Evolutionary conservation across 2,888 invertebrate species (phyloP).

Genomic region (Palloptera scutellata): DNA sequence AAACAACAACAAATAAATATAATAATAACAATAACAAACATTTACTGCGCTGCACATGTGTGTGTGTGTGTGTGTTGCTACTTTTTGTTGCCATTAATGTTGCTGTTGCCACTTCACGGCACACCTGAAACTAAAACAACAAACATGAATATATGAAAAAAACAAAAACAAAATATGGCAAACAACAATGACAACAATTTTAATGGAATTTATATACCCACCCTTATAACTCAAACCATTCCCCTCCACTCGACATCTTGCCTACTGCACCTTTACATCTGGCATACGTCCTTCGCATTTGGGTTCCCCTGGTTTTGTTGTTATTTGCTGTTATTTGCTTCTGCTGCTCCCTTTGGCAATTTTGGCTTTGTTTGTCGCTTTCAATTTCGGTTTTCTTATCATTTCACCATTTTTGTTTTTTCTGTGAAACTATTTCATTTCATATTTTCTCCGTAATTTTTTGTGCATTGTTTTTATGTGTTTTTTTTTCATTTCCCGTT

Average conservation of each 20-base stretch:
- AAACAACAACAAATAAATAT: slow-evolving; percentile 38
- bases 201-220: slow-evolving; percentile 21
- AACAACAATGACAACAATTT: slow-evolving; percentile 24
- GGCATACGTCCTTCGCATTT: background rate
- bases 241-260: background rate
- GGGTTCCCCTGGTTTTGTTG: background rate
- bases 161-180: slow-evolving; percentile 20
- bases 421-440: slow-evolving; percentile 25
- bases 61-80: slow-evolving; percentile 1
- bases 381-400: slow-evolving; percentile 18
- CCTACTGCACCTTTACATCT: background rate
- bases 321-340: slow-evolving; percentile 4
- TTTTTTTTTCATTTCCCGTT: background rate
- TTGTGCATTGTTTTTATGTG: slow-evolving; percentile 8
- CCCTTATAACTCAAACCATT: background rate
- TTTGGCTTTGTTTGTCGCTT: slow-evolving; percentile 10
- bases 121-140: slow-evolving; percentile 25
- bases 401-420: slow-evolving; percentile 26
- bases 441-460: slow-evolving; percentile 23
- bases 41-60: too few species aligned
- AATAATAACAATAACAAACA: slow-evolving; percentile 21
- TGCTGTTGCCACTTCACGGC: slow-evolving; percentile 32
- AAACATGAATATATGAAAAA: slow-evolving; percentile 4
- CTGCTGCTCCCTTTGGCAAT: background rate
- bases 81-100: slow-evolving; percentile 24